A percentile compares a stretch with the other conserved stretches of the same genome.
These are phyloP conservation scores for Anas platyrhynchos DNA, from an alignment of 2,113 vertebrate genomes.

Conservation along the genomic window DNA sequence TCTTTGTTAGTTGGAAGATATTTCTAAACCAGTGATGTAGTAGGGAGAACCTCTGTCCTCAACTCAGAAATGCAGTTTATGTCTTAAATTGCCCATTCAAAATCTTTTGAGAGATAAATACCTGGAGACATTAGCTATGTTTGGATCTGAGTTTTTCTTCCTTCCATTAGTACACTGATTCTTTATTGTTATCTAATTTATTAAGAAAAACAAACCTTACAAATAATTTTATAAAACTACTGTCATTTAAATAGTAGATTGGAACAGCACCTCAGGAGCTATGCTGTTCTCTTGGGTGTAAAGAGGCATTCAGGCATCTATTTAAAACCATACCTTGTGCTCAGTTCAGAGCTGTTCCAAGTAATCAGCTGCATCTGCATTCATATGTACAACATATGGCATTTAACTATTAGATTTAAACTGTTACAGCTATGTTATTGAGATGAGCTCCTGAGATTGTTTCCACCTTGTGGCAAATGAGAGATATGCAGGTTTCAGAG, in stretches of 20 bases:
- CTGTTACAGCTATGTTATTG: not conserved
- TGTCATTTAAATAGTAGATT: not conserved
- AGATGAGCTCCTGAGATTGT: not conserved
- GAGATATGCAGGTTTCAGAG: not conserved
- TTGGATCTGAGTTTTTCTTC: not conserved
- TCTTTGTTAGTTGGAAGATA: not conserved
- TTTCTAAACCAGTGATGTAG: not conserved
- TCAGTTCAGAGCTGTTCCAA: not conserved
- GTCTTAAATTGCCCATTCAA: not conserved
- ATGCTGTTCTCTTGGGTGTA: not conserved
- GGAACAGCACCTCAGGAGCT: not conserved
- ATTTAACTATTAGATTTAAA: not conserved
- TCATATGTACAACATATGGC: not conserved
- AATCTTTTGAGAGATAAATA: not conserved
- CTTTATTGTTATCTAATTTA: not conserved
- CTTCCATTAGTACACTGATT: not conserved
- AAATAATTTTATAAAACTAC: not conserved
- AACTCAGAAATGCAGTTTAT: not conserved
- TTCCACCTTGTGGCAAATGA: conserved; percentile 32
- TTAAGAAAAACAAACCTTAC: not conserved
- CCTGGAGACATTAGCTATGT: not conserved
- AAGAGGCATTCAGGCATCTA: not conserved
- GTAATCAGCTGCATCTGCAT: not conserved
- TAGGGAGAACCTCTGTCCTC: not conserved
- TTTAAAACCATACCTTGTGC: not conserved